Evolutionary conservation across 2,888 invertebrate species (phyloP), one percentile per base, ranked within the genome.

Genomic region (Ypsolopha sequella): DNA sequence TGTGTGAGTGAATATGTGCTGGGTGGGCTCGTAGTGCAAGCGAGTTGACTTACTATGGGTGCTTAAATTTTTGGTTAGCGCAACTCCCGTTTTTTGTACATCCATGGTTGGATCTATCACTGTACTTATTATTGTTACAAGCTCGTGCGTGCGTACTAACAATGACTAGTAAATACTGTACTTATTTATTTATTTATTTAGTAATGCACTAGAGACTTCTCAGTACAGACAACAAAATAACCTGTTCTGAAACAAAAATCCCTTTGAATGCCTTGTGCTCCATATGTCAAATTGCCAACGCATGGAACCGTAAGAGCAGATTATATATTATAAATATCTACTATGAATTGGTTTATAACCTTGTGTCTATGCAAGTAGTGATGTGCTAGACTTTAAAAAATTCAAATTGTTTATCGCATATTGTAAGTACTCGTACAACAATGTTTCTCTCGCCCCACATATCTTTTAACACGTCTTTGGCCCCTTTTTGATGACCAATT

Each of bases 341-440:
- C 24, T 24, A 24, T 24, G 24, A 24, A 39, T 39, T 3, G 39
- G 11, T 36, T 70, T 67, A 64, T 64, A 68, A 9, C 65, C 68
- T 56, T 77, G 59, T 80, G 79, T 3, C 64, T 67, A 52, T 70
- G 68, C 6, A 75, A 54, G 57, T 76, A 78, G 60, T 80, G 80
- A 51, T 79, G 77, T 9, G 73, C 76, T 48, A 80, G 60, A 34
- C 65, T 64, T 47, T 69, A 9, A 78, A 60, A 61, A 70, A 80
- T 35, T 71, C 70, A 59, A 80, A 80, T 6, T 65, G 69, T 59
- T 79, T 73, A 0, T 78, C 77, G 57, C 80, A 80, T 50, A 76
- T 64, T n/a, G n/a, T n/a, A n/a, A n/a, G n/a, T n/a, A n/a, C n/a
- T n/a, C 9, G 72, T 67, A 59, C 80, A 80, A 49, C 60, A 68